phyloP scores from a whole-genome alignment of 2,113 vertebrate genomes.

The Thalassarche chlororhynchos region DNA sequence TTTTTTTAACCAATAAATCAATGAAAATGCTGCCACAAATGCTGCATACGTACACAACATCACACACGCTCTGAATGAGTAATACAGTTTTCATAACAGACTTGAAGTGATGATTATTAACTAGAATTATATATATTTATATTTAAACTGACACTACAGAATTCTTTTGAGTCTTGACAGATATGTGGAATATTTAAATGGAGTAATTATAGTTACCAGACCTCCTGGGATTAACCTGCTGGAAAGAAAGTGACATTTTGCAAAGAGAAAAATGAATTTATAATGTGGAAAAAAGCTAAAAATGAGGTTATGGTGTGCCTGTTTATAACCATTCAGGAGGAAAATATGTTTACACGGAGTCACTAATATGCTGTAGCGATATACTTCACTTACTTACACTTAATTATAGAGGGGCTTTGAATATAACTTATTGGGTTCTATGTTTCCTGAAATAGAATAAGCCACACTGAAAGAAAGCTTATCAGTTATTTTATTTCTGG shows the following conservation, averaged over 20 bases:
- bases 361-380: constrained; percentile 52
- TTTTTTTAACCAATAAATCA: constrained; percentile 73
- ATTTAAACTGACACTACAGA: constrained; percentile 83
- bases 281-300: constrained; percentile 57
- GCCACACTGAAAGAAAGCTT: neutral
- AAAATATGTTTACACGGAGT: constrained; percentile 67
- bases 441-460: constrained; percentile 49
- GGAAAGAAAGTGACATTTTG: constrained; percentile 77
- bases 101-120: constrained; percentile 78
- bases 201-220: constrained; percentile 79
- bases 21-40: constrained; percentile 62
- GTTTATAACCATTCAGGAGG: constrained; percentile 56
- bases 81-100: constrained; percentile 77
- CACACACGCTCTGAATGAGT: constrained; percentile 64
- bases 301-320: constrained; percentile 65
- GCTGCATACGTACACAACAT: constrained; percentile 36
- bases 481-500: neutral
- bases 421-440: constrained; percentile 1
- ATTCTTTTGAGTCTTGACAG: constrained; percentile 82
- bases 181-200: constrained; percentile 81
- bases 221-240: constrained; percentile 79
- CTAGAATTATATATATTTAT: constrained; percentile 83
- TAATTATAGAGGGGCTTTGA: constrained; percentile 58
- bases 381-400: constrained; percentile 44
- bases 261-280: constrained; percentile 72